Evolutionary conservation across 2,113 vertebrate species (phyloP).

Genomic region (Pelodiscus sinensis): DNA sequence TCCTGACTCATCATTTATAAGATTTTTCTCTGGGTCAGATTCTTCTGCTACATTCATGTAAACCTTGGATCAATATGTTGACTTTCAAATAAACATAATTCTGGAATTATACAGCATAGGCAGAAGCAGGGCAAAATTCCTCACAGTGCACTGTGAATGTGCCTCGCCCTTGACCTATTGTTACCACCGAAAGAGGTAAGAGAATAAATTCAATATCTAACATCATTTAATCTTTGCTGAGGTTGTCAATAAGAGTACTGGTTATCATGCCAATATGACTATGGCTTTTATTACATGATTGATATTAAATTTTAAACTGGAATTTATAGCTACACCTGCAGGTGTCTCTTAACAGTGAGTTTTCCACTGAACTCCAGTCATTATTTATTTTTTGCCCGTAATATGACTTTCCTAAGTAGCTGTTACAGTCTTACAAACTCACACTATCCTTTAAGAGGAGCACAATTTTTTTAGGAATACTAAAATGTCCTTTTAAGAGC

Average conservation of each 20-base stretch:
- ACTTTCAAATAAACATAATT: not conserved
- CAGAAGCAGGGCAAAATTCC: not conserved
- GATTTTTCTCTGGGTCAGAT: not conserved
- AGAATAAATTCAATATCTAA: not conserved
- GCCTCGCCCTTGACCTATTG: not conserved
- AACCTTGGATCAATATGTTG: not conserved
- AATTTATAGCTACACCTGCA: constrained; percentile 12
- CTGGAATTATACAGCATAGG: not conserved
- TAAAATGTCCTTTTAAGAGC: not conserved
- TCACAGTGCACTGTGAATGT: not conserved
- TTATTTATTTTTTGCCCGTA: not conserved
- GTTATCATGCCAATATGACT: not conserved
- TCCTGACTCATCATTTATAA: too few relatives aligned
- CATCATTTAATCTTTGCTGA: not conserved
- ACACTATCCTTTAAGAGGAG: not conserved
- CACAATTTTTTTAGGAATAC: not conserved
- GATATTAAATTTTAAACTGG: constrained; percentile 1
- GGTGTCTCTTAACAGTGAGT: not conserved
- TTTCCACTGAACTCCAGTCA: not conserved
- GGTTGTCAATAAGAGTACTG: not conserved
- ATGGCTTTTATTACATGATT: not conserved
- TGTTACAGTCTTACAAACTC: not conserved
- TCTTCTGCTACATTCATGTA: too few relatives aligned
- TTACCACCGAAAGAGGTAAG: not conserved
- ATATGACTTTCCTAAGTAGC: not conserved